These are phyloP conservation scores for Aplochiton taeniatus DNA, from an alignment of 2,797 vertebrate genomes.

Conservation along the genomic window DNA sequence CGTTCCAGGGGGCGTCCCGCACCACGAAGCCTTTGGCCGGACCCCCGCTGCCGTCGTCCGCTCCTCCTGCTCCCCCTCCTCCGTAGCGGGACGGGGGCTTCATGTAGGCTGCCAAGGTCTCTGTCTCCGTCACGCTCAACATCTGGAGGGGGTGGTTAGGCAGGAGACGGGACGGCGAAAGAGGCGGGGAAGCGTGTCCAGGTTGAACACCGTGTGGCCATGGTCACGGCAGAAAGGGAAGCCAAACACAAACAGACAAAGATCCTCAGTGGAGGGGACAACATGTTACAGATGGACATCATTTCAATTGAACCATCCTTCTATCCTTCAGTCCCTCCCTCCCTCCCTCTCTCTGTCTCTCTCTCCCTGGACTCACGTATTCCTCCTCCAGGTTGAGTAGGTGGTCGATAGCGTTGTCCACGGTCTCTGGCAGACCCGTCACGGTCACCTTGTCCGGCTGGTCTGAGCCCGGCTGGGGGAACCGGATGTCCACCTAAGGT, in stretches of 20 bases:
- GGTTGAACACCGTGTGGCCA: too few relatives aligned
- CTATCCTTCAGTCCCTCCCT: background rate
- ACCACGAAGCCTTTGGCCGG: constrained; percentile 78
- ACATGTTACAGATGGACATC: background rate
- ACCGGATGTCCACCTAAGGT: constrained; percentile 78
- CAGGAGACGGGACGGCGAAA: background rate
- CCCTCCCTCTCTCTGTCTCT: background rate
- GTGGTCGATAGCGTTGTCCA: constrained; percentile 80
- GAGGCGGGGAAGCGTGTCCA: background rate
- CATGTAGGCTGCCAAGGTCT: constrained; percentile 84
- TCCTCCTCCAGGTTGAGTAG: constrained; percentile 83
- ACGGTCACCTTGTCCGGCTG: constrained; percentile 79
- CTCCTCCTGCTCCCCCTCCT: constrained; percentile 57
- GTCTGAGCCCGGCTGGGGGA: constrained; percentile 76
- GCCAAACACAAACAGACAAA: background rate
- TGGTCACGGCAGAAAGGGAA: too few relatives aligned
- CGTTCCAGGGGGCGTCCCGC: constrained; percentile 80
- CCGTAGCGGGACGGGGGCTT: constrained; percentile 79
- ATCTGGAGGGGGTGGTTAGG: constrained; percentile 59
- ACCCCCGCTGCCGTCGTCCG: constrained; percentile 62
- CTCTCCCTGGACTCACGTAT: constrained; percentile 75
- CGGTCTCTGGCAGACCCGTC: constrained; percentile 76
- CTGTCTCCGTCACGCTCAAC: constrained; percentile 82
- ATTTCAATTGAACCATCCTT: background rate
- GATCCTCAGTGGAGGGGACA: background rate